Base-by-base conservation (phyloP, 2,888 invertebrate species). In the Stenurella melanura region DNA sequence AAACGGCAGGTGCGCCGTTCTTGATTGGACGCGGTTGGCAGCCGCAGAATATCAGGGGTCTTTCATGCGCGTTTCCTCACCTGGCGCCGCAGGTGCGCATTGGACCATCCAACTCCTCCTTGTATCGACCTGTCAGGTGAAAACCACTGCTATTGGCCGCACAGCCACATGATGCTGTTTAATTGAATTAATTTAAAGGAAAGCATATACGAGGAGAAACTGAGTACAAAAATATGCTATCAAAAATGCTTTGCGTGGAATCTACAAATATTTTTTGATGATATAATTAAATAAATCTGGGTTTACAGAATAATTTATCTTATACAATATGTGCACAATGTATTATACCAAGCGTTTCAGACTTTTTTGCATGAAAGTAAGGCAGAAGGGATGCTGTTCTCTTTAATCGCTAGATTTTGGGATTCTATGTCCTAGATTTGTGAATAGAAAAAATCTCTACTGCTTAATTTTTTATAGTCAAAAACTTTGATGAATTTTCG, bases 101-200 rank as follows among this genome's bases (percentile, higher is more conserved):
- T 86, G 86, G 84, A 80, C 83, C 80, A 79, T 76, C 78, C 83
- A 77, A 85, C 88, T 87, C 89, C 88, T 87, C 89, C 88, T 86
- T 80, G 80, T 87, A 88, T 89, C 87, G 88, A 89, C 85, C 87
- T 80, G 74, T 76, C 89, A 89, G 89, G 89, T 89, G 87, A 86
- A 83, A 86, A 80, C 77, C 73, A 74, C 78, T 78, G 79, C 86
- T 74, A 89, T 89, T 89, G 89, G 89, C 80, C 80, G 63, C 54
- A 17, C 7, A 17, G 30, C 54, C 63, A 74, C 60, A 68, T 74
- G 74, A 74, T 19, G 19, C 2, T 18, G 26, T 9, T 21, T 72
- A 72, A 72, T 72, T 72, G 72, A 72, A 61, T 72, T 26, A 26
- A 26, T 54, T 57, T 17, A 69, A 38, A 69, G 3, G 11, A 15